Conservation (phyloP, 1,140 invertebrate genomes). For the Saccostrea glomerata region DNA sequence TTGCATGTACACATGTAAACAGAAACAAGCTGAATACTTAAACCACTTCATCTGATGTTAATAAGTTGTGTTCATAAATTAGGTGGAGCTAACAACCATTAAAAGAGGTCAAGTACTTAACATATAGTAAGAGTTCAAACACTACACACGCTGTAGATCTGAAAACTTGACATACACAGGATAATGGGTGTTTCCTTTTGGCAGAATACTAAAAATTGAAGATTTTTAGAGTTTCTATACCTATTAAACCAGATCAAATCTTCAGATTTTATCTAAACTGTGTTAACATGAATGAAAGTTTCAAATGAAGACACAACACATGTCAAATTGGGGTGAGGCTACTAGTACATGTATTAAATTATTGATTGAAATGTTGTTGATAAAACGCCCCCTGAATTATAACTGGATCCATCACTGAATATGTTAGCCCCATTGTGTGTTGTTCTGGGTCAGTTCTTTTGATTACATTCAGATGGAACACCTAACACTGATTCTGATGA, state of each 20-base stretch:
- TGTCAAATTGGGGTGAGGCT: too few relatives aligned
- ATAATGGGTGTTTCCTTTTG: not conserved
- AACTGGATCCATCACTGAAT: not conserved
- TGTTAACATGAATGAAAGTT: too few relatives aligned
- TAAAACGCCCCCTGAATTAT: not conserved
- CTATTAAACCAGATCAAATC: not conserved
- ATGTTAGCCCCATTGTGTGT: not conserved
- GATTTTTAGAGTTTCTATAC: not conserved
- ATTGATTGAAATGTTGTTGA: too few relatives aligned
- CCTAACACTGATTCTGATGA: too few relatives aligned
- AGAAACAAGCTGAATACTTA: not conserved
- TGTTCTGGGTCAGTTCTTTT: not conserved
- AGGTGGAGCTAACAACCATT: not conserved
- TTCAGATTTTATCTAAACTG: too few relatives aligned
- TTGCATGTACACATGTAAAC: not conserved
- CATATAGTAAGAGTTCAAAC: not conserved
- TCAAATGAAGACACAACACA: too few relatives aligned
- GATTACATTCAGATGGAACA: not conserved
- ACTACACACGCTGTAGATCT: not conserved
- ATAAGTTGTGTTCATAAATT: constrained; percentile 15
- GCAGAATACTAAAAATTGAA: not conserved
- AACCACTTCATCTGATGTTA: constrained; percentile 16
- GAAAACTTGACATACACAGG: not conserved
- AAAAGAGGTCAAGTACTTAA: constrained; percentile 17
- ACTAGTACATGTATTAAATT: too few relatives aligned